phyloP scores from a whole-genome alignment of 2,888 invertebrate species.

The Epinotia nisella region DNA sequence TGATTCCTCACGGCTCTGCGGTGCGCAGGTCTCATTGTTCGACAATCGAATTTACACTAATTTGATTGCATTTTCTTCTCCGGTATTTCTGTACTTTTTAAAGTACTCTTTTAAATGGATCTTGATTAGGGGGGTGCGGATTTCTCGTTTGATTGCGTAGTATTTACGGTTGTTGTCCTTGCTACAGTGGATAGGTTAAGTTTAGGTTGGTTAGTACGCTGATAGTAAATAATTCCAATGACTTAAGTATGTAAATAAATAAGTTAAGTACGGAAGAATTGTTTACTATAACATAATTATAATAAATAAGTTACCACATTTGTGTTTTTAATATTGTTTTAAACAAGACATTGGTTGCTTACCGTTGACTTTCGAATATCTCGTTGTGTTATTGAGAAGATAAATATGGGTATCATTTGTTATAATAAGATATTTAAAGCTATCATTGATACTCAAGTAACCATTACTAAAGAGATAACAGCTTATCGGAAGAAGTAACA shows the following conservation, averaged over 20 bases:
- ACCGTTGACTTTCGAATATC: no score
- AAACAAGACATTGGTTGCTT: no score
- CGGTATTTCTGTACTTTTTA: slow-evolving; percentile 39
- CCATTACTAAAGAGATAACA: neutral
- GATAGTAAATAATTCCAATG: neutral
- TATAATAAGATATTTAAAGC: neutral
- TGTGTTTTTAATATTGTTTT: no score
- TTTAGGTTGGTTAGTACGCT: neutral
- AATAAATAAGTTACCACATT: no score
- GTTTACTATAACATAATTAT: no score
- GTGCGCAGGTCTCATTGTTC: slow-evolving; percentile 57
- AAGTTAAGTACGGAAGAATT: neutral
- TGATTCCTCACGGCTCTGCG: slow-evolving; percentile 71
- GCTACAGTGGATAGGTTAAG: neutral
- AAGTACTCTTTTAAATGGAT: slow-evolving; percentile 26
- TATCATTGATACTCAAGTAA: neutral
- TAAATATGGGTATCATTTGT: neutral
- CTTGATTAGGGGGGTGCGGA: slow-evolving; percentile 10
- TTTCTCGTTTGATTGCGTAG: slow-evolving; percentile 9
- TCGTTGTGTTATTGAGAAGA: neutral
- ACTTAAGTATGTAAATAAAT: no score
- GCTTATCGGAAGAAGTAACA: neutral
- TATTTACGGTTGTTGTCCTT: slow-evolving; percentile 3
- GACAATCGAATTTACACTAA: slow-evolving; percentile 62
- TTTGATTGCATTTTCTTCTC: slow-evolving; percentile 53